Evolutionary conservation across 2,888 invertebrate species (phyloP).

Genomic region (Mesoligia furuncula): DNA sequence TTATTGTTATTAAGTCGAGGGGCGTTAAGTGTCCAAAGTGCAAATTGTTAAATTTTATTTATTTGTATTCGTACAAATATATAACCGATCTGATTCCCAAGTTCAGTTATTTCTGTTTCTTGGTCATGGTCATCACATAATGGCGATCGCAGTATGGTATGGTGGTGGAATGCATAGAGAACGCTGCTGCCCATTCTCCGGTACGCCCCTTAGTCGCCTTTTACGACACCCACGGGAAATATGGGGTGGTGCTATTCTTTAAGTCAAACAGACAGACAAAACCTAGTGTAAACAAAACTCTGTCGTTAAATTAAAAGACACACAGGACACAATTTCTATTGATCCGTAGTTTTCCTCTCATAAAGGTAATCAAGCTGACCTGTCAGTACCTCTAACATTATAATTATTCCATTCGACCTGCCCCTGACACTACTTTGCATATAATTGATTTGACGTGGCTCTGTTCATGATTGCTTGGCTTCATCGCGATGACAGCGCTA

Average conservation of each 20-base stretch:
- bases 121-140: too few species aligned
- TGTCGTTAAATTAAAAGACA: background rate
- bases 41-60: background rate
- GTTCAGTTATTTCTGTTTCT: background rate
- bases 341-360: conserved; percentile 20
- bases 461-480: conserved; percentile 16
- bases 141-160: too few species aligned
- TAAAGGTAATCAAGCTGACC: conserved; percentile 21
- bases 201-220: too few species aligned
- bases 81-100: background rate
- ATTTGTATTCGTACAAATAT: background rate
- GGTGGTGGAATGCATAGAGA: too few species aligned
- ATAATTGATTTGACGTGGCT: conserved; percentile 51
- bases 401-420: conserved; percentile 20
- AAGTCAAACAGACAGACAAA: too few species aligned
- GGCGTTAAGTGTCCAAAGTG: too few species aligned
- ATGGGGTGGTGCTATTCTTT: too few species aligned
- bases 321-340: background rate
- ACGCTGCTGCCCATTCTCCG: too few species aligned
- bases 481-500: conserved; percentile 26
- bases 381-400: background rate
- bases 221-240: too few species aligned
- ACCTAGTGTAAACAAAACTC: background rate
- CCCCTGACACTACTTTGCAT: conserved; percentile 52
- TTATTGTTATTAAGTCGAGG: too few species aligned